A percentile compares a stretch with the other conserved stretches of the same genome.
These are phyloP conservation scores for Nephila pilipes DNA, from an alignment of 1,140 invertebrate species.

Conservation along the genomic window DNA sequence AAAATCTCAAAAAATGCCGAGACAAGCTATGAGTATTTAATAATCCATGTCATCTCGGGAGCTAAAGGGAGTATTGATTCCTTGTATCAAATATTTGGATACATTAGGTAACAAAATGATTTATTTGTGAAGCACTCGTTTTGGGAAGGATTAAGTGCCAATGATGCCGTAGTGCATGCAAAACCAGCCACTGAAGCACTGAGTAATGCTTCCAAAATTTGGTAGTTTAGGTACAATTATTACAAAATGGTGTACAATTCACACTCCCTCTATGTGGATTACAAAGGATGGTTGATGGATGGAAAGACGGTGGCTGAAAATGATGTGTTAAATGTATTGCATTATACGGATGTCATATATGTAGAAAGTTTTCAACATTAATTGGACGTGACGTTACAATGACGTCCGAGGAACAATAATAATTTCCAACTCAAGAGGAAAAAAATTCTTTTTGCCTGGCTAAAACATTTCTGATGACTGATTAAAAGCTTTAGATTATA, in stretches of 20 bases:
- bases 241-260: neutral
- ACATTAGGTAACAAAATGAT: neutral
- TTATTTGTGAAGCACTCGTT: neutral
- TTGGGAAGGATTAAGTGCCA: slow-evolving; percentile 21
- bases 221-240: slow-evolving; percentile 43
- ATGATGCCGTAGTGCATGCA: neutral
- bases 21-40: neutral
- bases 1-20: neutral
- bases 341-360: slow-evolving; percentile 24
- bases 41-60: neutral
- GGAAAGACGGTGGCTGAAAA: slow-evolving; percentile 9
- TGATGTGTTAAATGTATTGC: slow-evolving; percentile 18
- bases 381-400: neutral
- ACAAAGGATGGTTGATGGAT: slow-evolving; percentile 43
- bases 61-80: slow-evolving; percentile 17
- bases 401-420: too few species aligned
- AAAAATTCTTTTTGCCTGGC: too few species aligned
- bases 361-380: slow-evolving; percentile 17
- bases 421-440: too few species aligned
- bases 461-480: too few species aligned
- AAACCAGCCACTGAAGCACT: neutral
- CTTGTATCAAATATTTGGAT: slow-evolving; percentile 45
- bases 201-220: neutral
- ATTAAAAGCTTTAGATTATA: too few species aligned
- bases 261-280: neutral